Percentiles rank a stretch among this genome's conserved stretches.
Conservation (phyloP, 2,113 vertebrate genomes). For the Tychaedon coryphoeus region DNA sequence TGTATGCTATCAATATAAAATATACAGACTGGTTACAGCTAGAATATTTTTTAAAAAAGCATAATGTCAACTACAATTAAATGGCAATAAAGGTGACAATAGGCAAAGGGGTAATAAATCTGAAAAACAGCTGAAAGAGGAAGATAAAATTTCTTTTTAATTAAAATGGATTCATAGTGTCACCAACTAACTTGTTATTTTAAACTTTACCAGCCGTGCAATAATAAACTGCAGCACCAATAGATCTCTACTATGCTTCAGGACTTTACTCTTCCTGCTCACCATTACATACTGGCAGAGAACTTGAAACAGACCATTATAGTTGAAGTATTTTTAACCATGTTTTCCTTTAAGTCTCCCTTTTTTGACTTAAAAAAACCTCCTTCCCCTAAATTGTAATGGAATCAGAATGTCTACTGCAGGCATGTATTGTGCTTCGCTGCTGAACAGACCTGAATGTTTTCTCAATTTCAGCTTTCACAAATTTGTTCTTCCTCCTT, state of each 20-base stretch:
- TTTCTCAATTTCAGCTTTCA: background rate
- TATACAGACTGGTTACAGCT: background rate
- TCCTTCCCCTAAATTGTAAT: background rate
- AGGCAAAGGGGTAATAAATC: background rate
- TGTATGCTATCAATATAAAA: background rate
- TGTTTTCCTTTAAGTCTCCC: background rate
- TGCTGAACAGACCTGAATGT: background rate
- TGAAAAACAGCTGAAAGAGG: background rate
- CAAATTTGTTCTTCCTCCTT: background rate
- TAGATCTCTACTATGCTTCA: background rate
- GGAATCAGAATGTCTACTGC: background rate
- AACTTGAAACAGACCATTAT: slow-evolving; percentile 49
- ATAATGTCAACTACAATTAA: background rate
- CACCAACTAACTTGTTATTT: slow-evolving; percentile 50
- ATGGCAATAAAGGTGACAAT: background rate
- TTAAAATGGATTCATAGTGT: slow-evolving; percentile 58
- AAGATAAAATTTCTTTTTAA: slow-evolving; percentile 57
- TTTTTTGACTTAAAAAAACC: background rate
- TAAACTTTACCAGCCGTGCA: slow-evolving; percentile 48
- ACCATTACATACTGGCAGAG: slow-evolving; percentile 3
- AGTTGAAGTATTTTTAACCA: slow-evolving; percentile 31
- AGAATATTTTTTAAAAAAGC: background rate
- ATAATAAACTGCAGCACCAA: slow-evolving; percentile 35
- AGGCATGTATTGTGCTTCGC: background rate
- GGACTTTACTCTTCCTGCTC: background rate